Evolutionary conservation across 1,140 invertebrate species (phyloP), one percentile per base, ranked within the genome.

Genomic region (Oncopodura yosiiana): DNA sequence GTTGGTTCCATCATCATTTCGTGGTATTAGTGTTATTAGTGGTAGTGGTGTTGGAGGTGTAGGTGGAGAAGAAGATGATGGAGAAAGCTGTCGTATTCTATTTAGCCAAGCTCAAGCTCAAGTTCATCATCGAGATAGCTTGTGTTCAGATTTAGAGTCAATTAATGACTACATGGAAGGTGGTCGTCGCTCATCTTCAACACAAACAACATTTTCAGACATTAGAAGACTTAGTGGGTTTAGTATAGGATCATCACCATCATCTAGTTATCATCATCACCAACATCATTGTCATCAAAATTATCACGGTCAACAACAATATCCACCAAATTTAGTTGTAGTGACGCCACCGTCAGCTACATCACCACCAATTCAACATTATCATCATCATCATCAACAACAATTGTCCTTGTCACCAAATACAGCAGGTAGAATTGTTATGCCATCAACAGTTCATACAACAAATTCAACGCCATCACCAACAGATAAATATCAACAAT

Each of bases 111-210:
- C 58, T 11, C 30, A 37, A 3, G 55, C 49, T 2, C 52, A 56
- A 39, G 58, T 64, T 14, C 62, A 64, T 43, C 62, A 63, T 29
- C 37, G 62, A 6, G 62, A 61, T 38, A 58, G 56, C 34, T 60
- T 54, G 36, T 54, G 54, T 29, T 60, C 58, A 3, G 58, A 60
- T 16, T 18, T 64, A 4, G 62, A 64, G 45, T 53, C 36, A 0
- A 37, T 62, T 3, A 59, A 58, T 23, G 62, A 64, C 39, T 64
- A 64, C 36, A 30, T 64, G 56, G 62, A 64, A 26, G 29, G 30
- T 11, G n/a, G 41, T 26, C 36, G 53, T 12, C 43, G 62, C 2
- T 59, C 56, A 9, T 61, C 58, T 18, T 58, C 56, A n/a, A 64
- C 62, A 4, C 62, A 64, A 43, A 64, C 62, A 2, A 61, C 58